Evolutionary conservation across 2,797 vertebrate genomes (phyloP), one percentile per base, ranked within the genome.

Genomic region (Microctenopoma stevenorrisi): DNA sequence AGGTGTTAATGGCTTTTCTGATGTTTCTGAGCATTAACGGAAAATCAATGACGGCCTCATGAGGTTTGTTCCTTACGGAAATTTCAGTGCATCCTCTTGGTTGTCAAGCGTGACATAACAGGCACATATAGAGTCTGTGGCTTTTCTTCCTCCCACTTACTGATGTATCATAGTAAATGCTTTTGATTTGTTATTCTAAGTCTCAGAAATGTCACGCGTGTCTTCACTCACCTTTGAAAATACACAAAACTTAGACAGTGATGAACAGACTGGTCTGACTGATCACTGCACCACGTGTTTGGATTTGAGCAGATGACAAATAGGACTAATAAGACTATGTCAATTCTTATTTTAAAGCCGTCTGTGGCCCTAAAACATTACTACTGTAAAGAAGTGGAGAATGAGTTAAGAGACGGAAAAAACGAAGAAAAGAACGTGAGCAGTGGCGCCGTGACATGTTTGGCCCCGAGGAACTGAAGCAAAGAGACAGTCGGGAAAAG

Each of bases 401-500:
- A 64, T 7, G 8, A 35, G 47, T 22, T 18, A 69, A 12, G 26
- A 71, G 59, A 71, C 43, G 6, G 65, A 46, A 10, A 43, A 48
- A 58, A 49, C 73, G 66, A 75, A 68, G 56, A 72, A 72, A 58
- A n/a, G 47, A 63, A 76, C 49, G 68, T 68, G 80, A 86, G 78
- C 42, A 7, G 64, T 69, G 70, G 87, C 68, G 5, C 85, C 82
- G 68, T 87, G 88, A 86, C 87, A 90, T 82, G 85, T 90, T 89
- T 89, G 89, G 85, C 86, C 90, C 87, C 53, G 85, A 91, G 89
- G 81, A 92, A 86, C 83, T 62, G 86, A 84, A 90, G 91, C 86
- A 90, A 60, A 80, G 81, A 85, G 62, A 73, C 81, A 87, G 77
- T 46, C 72, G 81, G 81, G 63, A 50, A 66, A 67, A 68, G 79